Evolutionary conservation across 1,140 invertebrate genomes (phyloP).

Genomic region (Drusus annulatus): DNA sequence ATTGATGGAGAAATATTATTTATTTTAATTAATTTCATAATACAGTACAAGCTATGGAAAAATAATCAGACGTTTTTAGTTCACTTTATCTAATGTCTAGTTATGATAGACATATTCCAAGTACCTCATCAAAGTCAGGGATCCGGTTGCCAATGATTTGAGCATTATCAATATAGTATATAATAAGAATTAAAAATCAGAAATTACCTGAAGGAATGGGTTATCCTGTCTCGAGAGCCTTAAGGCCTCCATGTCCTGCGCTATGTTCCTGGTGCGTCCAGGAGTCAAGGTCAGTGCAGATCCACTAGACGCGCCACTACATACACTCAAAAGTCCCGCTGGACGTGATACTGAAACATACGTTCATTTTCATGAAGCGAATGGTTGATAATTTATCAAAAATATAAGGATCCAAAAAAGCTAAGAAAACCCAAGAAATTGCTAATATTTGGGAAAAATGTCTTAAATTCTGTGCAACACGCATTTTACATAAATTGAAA

Average conservation of each 20-base stretch:
- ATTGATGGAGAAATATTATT: no score
- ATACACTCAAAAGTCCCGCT: conserved; percentile 56
- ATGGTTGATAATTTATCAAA: no score
- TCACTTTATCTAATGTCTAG: no score
- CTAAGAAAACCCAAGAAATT: background rate
- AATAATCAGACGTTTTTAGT: no score
- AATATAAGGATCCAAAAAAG: no score
- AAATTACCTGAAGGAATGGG: conserved; percentile 84
- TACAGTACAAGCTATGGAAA: no score
- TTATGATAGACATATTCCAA: no score
- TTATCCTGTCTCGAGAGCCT: conserved; percentile 86
- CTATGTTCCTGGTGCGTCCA: conserved; percentile 82
- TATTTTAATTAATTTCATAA: no score
- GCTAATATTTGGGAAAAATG: background rate
- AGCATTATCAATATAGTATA: background rate
- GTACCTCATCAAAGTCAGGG: no score
- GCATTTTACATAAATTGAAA: background rate
- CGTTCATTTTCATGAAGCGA: background rate
- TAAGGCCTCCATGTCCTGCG: conserved; percentile 87
- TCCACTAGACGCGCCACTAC: conserved; percentile 56
- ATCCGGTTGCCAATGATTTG: no score
- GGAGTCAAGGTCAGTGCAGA: conserved; percentile 81
- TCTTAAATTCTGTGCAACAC: background rate
- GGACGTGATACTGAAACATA: conserved; percentile 45
- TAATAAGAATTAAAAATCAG: no score